Base-by-base conservation (phyloP, 2,888 invertebrate genomes). In the Aleiodes leptofemur region DNA sequence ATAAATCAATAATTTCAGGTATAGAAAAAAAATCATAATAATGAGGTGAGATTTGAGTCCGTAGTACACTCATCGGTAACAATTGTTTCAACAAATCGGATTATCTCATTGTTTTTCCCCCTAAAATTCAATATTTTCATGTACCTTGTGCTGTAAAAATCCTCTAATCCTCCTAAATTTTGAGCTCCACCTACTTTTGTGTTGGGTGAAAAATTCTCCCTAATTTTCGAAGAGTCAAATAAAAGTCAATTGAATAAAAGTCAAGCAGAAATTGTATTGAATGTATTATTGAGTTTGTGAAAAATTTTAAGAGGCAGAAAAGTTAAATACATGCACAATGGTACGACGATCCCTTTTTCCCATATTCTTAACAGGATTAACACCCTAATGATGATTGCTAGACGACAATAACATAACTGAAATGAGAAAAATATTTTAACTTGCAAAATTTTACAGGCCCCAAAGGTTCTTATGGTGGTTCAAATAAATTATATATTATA, bases 311-410 rank as follows among this genome's bases (percentile, higher is more conserved):
- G 23, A 23, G 23, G 23, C 23, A 23, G 23, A 23, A 23, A 23
- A 23, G 1, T 23, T 23, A 23, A 23, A 23, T 23, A 23, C 23
- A 23, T n/a, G n/a, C 38, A 59, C 59, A 59, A 59, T 59, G n/a
- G 38, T 7, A 7, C 34, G 2, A 23, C 6, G 51, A 59, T 59
- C 34, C 59, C 59, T 38, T 59, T 59, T 59, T n/a, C 23, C 23
- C 34, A 57, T 29, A 59, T 14, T 59, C 59, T 59, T 38, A 59
- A 59, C 59, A 59, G 59, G 59, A 59, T 59, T 59, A 59, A 38
- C 59, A 59, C 34, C 59, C 34, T 59, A 59, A 59, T 59, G 59
- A 59, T 34, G 59, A 59, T 34, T 59, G 59, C 34, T 59, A n/a
- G n/a, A 59, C 59, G 34, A 38, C 34, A 34, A 59, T 59, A 59